Evolutionary conservation across 2,797 vertebrate species (phyloP).

Genomic region (Sphenopsis melanotis): DNA sequence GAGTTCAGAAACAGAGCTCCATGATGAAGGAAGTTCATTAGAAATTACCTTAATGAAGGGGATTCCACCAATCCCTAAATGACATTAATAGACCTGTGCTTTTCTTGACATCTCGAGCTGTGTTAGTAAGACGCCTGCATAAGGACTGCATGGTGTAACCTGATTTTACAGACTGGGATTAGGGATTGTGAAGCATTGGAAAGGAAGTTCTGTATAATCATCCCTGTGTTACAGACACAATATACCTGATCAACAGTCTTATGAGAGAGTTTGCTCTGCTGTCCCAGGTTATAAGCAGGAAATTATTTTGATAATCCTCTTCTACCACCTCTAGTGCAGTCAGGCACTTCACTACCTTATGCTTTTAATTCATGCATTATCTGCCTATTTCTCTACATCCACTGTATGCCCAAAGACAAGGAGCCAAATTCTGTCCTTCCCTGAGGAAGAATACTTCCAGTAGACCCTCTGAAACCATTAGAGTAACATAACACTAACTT

Average conservation of each 20-base stretch:
- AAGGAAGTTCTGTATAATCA: neutral
- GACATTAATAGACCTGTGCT: neutral
- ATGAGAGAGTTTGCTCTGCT: neutral
- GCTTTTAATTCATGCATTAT: neutral
- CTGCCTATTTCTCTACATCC: neutral
- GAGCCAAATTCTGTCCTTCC: neutral
- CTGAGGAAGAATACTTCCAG: neutral
- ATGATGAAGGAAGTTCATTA: neutral
- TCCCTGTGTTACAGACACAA: neutral
- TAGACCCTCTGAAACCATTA: neutral
- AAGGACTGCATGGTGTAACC: neutral
- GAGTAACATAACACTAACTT: neutral
- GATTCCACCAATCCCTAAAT: neutral
- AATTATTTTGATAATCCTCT: neutral
- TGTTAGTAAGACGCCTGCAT: neutral
- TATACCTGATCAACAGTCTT: neutral
- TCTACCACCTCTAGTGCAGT: neutral
- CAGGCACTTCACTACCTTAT: neutral
- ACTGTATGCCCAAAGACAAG: neutral
- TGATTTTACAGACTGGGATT: neutral
- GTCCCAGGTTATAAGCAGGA: neutral
- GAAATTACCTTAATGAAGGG: neutral
- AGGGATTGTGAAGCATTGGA: neutral
- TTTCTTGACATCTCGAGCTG: neutral
- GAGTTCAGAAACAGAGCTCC: neutral